Evolutionary conservation across 2,888 invertebrate species (phyloP), one percentile per base, ranked within the genome.

Genomic region (Gortyna flavago): DNA sequence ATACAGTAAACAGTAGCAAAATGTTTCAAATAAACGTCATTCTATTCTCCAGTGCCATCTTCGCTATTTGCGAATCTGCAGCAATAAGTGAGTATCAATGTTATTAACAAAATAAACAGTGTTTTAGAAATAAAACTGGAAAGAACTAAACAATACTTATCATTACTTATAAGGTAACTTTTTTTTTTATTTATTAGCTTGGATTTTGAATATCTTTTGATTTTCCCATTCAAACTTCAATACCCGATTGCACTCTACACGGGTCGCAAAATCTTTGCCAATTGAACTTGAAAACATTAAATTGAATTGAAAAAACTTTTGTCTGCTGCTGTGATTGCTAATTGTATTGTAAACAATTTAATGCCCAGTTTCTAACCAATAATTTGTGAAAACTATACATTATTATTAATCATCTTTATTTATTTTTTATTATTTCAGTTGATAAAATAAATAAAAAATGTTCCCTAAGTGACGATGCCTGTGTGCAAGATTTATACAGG

Each of bases 11-110:
- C 54, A 67, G 25, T 21, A 54, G 13, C 57, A 85, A 78, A 64
- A 85, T 85, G 85, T 78, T 75, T 29, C 51, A 38, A 41, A 32
- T 65, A 21, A 78, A 72, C 35, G 16, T 68, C 0, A 79, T 85
- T 59, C 61, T 85, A 16, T 64, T 85, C 13, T 38, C 67, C 11
- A 77, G 76, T 73, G 83, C 78, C 64, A 72, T 85, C 13, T 64
- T 83, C 8, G 76, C 69, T 21, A 71, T 79, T 1, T 75, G 86
- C 25, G 59, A 77, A 62, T 77, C 84, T 61, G 76, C 79, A 35
- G 76, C 72, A 8, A 66, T 84, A 29, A 6, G 85, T 85, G 41
- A 79, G 79, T 83, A 67, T 62, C 16, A 59, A 11, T 57, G 2
- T 66, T 32, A 18, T 64, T 25, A 41, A n/a, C 0, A 13, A 38